phyloP scores from a whole-genome alignment of 2,888 invertebrate species.

The Ennomos erosarius region DNA sequence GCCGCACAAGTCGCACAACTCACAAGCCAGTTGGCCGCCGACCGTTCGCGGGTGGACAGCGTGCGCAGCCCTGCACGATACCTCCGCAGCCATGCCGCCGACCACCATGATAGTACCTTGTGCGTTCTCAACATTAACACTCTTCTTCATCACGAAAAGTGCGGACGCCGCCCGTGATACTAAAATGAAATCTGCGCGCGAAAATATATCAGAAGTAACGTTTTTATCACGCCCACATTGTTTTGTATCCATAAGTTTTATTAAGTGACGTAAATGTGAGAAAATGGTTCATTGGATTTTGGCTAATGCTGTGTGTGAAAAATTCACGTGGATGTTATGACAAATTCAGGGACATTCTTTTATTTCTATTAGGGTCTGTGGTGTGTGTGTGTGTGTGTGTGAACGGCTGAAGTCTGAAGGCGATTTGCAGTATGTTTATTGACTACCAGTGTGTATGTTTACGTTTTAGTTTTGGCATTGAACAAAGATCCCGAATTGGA shows the following conservation, averaged over 20 bases:
- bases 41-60: conserved; percentile 77
- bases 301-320: conserved; percentile 55
- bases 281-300: conserved; percentile 50
- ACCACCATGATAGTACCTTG: conserved; percentile 83
- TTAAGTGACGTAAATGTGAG: conserved; percentile 52
- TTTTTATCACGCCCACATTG: conserved; percentile 46
- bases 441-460: conserved; percentile 68
- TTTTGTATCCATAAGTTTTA: conserved; percentile 48
- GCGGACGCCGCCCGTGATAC: conserved; percentile 26
- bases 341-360: conserved; percentile 60
- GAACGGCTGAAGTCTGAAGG: conserved; percentile 49
- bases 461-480: conserved; percentile 78
- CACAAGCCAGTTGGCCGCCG: conserved; percentile 79
- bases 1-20: no score
- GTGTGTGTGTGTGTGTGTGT: conserved; percentile 44
- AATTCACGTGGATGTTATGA: conserved; percentile 55
- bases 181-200: conserved; percentile 25
- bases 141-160: conserved; percentile 17
- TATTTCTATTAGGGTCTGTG: conserved; percentile 46
- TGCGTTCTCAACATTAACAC: conserved; percentile 61
- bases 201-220: conserved; percentile 39
- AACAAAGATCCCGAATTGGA: conserved; percentile 74
- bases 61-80: conserved; percentile 65
- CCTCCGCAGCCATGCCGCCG: conserved; percentile 78
- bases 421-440: conserved; percentile 66